Base-by-base conservation (phyloP, 1,140 invertebrate species). In the Temnothorax curvispinosus region DNA sequence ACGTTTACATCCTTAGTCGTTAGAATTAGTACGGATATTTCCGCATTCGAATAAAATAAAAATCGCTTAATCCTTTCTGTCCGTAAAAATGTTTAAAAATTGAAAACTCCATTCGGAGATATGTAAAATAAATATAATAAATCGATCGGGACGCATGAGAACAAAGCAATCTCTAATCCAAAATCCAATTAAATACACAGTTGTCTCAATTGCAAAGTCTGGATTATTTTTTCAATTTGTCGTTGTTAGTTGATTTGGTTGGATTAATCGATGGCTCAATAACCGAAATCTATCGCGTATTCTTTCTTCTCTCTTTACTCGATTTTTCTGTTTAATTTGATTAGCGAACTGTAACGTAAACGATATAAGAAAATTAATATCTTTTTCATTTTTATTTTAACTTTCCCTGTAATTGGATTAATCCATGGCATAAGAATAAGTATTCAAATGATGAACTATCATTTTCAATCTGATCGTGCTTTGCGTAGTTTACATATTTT, bases 321-420 rank as follows among this genome's bases (percentile, higher is more conserved):
- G 11, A 54, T 75, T 75, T 58, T 75, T 13, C 6, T 54, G n/a
- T 75, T 41, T 44, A 67, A 67, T 67, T 67, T 9, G 13, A 44
- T 44, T 67, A 44, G 9, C 38, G 4, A 44, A 44, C 4, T 11
- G n/a, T 21, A 11, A 67, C 1, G n/a, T 21, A 65, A 65, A 67
- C 9, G 5, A n/a, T 21, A 41, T 5, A 67, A 67, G 11, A 44
- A 67, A 11, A n/a, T 56, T 41, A 21, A 75, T 27, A 74, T 75
- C n/a, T 6, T 74, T 54, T 54, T 8, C 0, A 35, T 62, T 64
- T 64, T 74, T 4, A 38, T 72, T 72, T 72, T 13, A 7, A 56
- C 21, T 74, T 56, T 0, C n/a, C 18, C 5, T 38, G 15, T 21
- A 5, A 41, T 56, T 41, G 18, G 3, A 56, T 74, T 13, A 2